A percentile compares a stretch with the other conserved stretches of the same genome.
Conservation (phyloP, 2,888 invertebrate species). For the Linnaemya vulpina region DNA sequence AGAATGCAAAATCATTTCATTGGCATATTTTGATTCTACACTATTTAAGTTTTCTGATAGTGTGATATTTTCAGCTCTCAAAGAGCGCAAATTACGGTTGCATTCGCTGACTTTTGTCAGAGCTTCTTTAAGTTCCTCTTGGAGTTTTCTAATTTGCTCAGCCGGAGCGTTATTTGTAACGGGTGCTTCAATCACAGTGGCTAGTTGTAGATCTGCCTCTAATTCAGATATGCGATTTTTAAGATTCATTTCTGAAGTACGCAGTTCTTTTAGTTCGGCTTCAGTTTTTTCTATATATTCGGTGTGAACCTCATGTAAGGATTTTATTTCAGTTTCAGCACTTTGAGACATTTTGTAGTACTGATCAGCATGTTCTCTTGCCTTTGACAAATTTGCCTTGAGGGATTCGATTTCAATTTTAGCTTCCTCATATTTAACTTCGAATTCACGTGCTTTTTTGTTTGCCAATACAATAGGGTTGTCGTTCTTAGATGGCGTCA, state of each 20-base stretch:
- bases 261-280: constrained; percentile 84
- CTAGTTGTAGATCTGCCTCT: constrained; percentile 88
- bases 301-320: constrained; percentile 85
- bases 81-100: constrained; percentile 85
- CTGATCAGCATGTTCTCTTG: constrained; percentile 91
- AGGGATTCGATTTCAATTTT: constrained; percentile 87
- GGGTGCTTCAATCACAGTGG: constrained; percentile 85
- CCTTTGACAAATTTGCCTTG: constrained; percentile 87
- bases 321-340: constrained; percentile 90
- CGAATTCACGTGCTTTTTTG: constrained; percentile 88
- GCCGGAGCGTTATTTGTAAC: constrained; percentile 80
- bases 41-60: constrained; percentile 86
- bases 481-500: constrained; percentile 85
- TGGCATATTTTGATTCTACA: constrained; percentile 91
- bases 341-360: constrained; percentile 93
- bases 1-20: constrained; percentile 91
- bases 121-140: constrained; percentile 86
- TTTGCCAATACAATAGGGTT: constrained; percentile 86
- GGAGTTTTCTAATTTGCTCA: constrained; percentile 85
- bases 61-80: constrained; percentile 86
- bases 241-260: constrained; percentile 83
- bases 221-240: constrained; percentile 87
- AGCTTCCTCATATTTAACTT: constrained; percentile 86
- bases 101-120: constrained; percentile 85
- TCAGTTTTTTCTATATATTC: constrained; percentile 86